phyloP scores from a whole-genome alignment of 2,888 invertebrate genomes.

The Punctoribates punctum region DNA sequence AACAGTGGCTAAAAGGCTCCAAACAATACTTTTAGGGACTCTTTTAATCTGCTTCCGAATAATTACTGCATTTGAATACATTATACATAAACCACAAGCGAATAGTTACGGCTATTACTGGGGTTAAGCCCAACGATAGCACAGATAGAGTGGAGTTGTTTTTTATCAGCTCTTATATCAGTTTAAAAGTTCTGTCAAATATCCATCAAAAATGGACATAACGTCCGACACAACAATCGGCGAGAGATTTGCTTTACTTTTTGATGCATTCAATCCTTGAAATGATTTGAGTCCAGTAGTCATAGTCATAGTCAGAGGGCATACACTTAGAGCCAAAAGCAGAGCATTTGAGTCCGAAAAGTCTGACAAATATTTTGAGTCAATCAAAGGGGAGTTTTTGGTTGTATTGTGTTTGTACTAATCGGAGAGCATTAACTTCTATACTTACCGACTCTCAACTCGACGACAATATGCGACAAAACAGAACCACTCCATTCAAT shows the following conservation, averaged over 20 bases:
- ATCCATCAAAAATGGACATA: slow-evolving; percentile 19
- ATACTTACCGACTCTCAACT: slow-evolving; percentile 35
- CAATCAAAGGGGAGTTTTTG: slow-evolving; percentile 32
- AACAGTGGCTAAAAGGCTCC: not conserved
- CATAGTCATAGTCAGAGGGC: not conserved
- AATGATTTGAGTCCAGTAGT: not conserved
- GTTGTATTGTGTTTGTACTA: slow-evolving; percentile 27
- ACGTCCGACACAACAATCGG: slow-evolving; percentile 16
- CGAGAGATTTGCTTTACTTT: not conserved
- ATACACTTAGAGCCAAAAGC: not conserved
- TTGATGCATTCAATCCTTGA: not conserved
- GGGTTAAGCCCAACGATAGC: too few species aligned
- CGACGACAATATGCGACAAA: slow-evolving; percentile 36
- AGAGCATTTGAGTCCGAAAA: slow-evolving; percentile 21
- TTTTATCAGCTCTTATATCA: slow-evolving; percentile 18
- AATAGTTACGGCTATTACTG: not conserved
- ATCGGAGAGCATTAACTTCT: slow-evolving; percentile 36
- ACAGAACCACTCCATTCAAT: slow-evolving; percentile 34
- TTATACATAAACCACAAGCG: not conserved
- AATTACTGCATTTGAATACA: not conserved
- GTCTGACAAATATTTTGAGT: slow-evolving; percentile 36
- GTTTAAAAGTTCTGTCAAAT: slow-evolving; percentile 21
- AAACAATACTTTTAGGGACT: slow-evolving; percentile 4
- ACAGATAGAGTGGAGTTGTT: not conserved
- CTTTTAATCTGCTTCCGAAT: slow-evolving; percentile 1